Conservation (phyloP, 2,797 vertebrate genomes). For the Macroramphosus scolopax region DNA sequence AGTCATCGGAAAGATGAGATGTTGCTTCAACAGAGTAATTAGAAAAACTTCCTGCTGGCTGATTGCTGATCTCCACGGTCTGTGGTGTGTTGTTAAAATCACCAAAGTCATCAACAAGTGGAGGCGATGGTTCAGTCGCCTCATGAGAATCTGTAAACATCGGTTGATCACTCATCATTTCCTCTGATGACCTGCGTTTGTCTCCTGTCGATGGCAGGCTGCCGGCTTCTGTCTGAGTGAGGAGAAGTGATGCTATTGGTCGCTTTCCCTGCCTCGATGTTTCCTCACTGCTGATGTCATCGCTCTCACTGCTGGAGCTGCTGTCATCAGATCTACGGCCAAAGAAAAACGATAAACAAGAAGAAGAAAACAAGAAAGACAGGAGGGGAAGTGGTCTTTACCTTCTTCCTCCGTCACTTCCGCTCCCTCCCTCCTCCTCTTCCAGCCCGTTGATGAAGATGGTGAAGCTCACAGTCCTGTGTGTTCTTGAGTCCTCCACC, state of each 20-base stretch:
- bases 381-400: background rate
- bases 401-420: background rate
- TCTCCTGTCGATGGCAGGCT: background rate
- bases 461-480: conserved; percentile 2
- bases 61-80: background rate
- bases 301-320: background rate
- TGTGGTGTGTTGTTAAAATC: background rate
- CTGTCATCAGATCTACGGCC: background rate
- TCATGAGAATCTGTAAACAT: background rate
- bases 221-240: too few relatives aligned
- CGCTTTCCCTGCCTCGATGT: too few relatives aligned
- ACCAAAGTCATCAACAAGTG: background rate
- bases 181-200: background rate
- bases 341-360: background rate
- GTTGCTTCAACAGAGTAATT: too few relatives aligned
- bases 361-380: too few relatives aligned
- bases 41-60: too few relatives aligned
- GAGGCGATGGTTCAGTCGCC: too few relatives aligned
- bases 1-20: background rate
- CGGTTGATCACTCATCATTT: conserved; percentile 3
- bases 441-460: background rate
- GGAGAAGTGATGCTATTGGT: too few relatives aligned
- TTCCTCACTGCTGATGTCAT: conserved; percentile 7
- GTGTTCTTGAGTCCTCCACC: conserved; percentile 1
- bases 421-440: conserved; percentile 4